Evolutionary conservation across 2,797 vertebrate genomes (phyloP).

Genomic region (Mastacembelus armatus): DNA sequence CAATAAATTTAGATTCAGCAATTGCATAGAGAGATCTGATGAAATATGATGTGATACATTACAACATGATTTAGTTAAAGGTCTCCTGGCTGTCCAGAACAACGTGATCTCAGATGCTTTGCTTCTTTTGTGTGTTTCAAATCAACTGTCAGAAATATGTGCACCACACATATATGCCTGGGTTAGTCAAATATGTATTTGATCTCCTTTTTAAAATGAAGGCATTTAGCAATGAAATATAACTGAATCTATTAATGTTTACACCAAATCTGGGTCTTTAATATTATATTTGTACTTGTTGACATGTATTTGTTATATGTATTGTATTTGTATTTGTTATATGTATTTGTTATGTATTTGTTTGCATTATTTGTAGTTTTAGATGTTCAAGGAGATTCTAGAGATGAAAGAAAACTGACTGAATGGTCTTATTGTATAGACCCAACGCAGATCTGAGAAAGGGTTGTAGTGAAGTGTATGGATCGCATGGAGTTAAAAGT

Average conservation of each 20-base stretch:
- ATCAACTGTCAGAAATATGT: conserved; percentile 8
- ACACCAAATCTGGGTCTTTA: neutral
- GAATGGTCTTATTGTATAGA: conserved; percentile 27
- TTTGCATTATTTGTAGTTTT: too few species aligned
- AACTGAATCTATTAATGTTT: neutral
- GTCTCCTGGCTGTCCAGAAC: conserved; percentile 2
- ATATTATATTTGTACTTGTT: neutral
- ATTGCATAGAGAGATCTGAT: conserved; percentile 34
- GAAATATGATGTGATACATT: conserved; percentile 56
- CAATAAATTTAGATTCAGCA: conserved; percentile 41
- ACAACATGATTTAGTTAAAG: conserved; percentile 44
- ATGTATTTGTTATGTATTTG: neutral
- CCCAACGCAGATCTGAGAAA: conserved; percentile 19
- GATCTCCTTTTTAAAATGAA: neutral
- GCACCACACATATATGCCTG: conserved; percentile 10
- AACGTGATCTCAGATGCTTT: conserved; percentile 11
- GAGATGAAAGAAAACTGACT: conserved; percentile 37
- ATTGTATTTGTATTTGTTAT: neutral
- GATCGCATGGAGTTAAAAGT: neutral
- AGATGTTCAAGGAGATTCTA: conserved; percentile 31
- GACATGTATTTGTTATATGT: too few species aligned
- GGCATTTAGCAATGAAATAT: neutral
- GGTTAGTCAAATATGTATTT: neutral
- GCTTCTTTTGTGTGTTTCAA: conserved; percentile 29
- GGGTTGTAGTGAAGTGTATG: conserved; percentile 11